Conservation (phyloP, 2,113 vertebrate genomes). For the Meles meles region DNA sequence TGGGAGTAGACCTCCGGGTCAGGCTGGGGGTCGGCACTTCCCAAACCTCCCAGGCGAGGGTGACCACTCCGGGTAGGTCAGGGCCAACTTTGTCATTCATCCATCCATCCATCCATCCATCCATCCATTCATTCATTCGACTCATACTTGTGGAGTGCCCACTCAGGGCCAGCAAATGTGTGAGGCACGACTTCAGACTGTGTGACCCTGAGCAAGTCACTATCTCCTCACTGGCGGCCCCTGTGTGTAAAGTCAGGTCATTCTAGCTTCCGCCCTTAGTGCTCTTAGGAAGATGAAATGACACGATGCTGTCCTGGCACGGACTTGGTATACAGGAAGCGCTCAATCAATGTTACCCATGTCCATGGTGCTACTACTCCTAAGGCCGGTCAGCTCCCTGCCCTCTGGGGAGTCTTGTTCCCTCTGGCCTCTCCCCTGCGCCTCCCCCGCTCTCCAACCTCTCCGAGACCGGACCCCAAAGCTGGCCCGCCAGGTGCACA, state of each 20-base stretch:
- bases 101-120: background rate
- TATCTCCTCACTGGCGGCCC: background rate
- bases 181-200: background rate
- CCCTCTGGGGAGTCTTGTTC: background rate
- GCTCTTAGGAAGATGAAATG: background rate
- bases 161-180: background rate
- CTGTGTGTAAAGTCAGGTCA: background rate
- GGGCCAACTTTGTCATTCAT: background rate
- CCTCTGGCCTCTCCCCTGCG: background rate
- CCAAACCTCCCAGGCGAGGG: background rate
- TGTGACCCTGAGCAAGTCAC: background rate
- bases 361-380: background rate
- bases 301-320: background rate
- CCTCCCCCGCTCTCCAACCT: background rate
- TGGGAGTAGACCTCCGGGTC: background rate
- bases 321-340: background rate
- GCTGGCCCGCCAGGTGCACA: conserved; percentile 64
- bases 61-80: background rate
- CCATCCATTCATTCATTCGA: background rate
- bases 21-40: background rate
- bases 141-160: background rate
- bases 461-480: background rate
- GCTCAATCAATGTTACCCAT: background rate
- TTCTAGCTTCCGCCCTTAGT: background rate
- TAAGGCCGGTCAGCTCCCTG: background rate